phyloP scores from a whole-genome alignment of 2,888 invertebrate species.

The Masnerella sp. region DNA sequence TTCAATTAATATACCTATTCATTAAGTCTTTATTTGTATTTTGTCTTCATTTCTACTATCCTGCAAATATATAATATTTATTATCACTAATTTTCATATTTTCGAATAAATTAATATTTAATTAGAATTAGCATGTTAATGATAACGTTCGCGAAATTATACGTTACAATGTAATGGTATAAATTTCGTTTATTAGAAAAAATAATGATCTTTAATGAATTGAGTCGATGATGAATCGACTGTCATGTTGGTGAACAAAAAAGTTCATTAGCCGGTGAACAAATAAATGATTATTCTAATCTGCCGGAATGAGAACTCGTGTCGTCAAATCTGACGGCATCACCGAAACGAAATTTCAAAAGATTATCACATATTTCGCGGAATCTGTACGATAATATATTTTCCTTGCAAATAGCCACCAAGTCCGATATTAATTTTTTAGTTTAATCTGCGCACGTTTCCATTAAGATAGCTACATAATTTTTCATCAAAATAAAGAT shows the following conservation, averaged over 20 bases:
- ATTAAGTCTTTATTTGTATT: no score
- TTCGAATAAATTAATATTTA: no score
- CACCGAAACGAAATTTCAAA: slow-evolving; percentile 23
- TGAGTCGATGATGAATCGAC: no score
- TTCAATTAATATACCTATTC: no score
- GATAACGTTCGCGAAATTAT: no score
- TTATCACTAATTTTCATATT: no score
- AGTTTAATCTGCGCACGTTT: slow-evolving; percentile 38
- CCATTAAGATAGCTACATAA: slow-evolving; percentile 49
- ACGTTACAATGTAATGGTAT: no score
- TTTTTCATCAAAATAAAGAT: slow-evolving; percentile 53
- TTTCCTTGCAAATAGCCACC: slow-evolving; percentile 31
- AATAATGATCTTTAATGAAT: no score
- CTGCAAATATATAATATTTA: no score
- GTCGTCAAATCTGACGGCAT: slow-evolving; percentile 39
- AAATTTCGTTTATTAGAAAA: no score
- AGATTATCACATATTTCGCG: slow-evolving; percentile 40
- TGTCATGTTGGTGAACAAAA: slow-evolving; percentile 8
- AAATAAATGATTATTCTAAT: slow-evolving; percentile 50
- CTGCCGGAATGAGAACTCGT: slow-evolving; percentile 14
- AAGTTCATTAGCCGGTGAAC: slow-evolving; percentile 14
- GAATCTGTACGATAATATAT: slow-evolving; percentile 27
- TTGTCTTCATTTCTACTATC: no score
- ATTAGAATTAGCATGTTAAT: no score
- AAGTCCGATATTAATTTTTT: slow-evolving; percentile 43